A percentile compares a stretch with the other conserved stretches of the same genome.
Evolutionary conservation across 2,797 vertebrate species (phyloP).

Genomic region (Lagorchestes hirsutus): DNA sequence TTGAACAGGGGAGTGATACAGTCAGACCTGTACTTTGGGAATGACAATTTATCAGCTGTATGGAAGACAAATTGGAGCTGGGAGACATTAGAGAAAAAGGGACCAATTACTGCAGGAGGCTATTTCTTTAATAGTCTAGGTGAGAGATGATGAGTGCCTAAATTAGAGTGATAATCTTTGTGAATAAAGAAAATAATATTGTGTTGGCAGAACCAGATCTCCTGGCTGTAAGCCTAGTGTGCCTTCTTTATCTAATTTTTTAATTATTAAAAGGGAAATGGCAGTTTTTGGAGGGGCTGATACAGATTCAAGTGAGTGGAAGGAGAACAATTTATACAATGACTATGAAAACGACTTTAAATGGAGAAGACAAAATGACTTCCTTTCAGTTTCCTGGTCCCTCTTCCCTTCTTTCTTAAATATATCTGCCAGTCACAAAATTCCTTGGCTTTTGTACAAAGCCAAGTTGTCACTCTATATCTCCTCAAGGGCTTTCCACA

Average conservation of each 20-base stretch:
- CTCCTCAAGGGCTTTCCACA: not conserved
- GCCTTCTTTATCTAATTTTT: not conserved
- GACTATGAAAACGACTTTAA: not conserved
- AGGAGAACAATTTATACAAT: not conserved
- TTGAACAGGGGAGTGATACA: not conserved
- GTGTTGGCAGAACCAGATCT: not conserved
- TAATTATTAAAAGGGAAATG: not conserved
- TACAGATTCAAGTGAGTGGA: not conserved
- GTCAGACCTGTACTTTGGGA: not conserved
- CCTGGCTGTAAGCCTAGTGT: not conserved
- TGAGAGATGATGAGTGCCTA: not conserved
- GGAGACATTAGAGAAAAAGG: not conserved
- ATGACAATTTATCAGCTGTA: not conserved
- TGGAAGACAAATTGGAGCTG: not conserved
- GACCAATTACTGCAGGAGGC: not conserved
- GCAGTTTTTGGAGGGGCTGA: not conserved
- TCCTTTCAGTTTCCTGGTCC: not conserved
- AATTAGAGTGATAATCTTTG: not conserved
- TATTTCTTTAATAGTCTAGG: not conserved
- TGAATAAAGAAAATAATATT: not conserved
- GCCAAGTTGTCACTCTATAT: not conserved
- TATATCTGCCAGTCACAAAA: not conserved
- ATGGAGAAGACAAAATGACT: not conserved
- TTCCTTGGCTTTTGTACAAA: not conserved
- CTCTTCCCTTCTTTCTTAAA: not conserved